These are phyloP conservation scores for Marasmarcha lunaedactyla DNA, from an alignment of 2,888 invertebrate genomes.

Conservation along the genomic window DNA sequence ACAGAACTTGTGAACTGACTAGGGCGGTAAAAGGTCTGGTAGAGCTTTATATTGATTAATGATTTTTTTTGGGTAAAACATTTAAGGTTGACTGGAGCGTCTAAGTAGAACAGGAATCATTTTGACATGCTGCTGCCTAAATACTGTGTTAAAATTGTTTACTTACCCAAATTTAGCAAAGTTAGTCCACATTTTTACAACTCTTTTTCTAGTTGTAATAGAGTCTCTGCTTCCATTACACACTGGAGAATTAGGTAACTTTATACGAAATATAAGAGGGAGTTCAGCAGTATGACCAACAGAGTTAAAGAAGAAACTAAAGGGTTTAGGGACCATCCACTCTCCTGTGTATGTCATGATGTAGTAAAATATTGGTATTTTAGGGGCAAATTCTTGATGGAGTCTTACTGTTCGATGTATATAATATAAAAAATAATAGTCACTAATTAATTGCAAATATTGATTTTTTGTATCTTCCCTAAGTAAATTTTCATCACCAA, in stretches of 20 bases:
- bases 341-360: constrained; percentile 45
- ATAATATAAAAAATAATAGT: constrained; percentile 51
- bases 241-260: constrained; percentile 21
- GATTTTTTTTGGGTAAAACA: too few relatives aligned
- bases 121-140: too few relatives aligned
- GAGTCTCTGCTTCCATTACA: constrained; percentile 47
- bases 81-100: too few relatives aligned
- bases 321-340: constrained; percentile 35
- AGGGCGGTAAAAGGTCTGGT: too few relatives aligned
- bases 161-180: constrained; percentile 61
- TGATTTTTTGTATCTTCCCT: constrained; percentile 39
- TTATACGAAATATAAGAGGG: constrained; percentile 44
- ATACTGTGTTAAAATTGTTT: too few relatives aligned
- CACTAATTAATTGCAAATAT: constrained; percentile 48
- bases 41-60: too few relatives aligned
- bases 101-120: too few relatives aligned
- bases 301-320: constrained; percentile 34
- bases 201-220: constrained; percentile 35
- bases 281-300: constrained; percentile 48
- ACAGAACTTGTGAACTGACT: too few relatives aligned
- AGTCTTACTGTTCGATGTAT: constrained; percentile 45
- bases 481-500: constrained; percentile 34
- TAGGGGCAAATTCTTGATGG: constrained; percentile 37
- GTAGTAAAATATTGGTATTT: constrained; percentile 48
- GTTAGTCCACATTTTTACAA: constrained; percentile 61